A percentile compares a stretch with the other conserved stretches of the same genome.
Conservation (phyloP, 2,888 invertebrate genomes). For the Chouioia cunea region DNA sequence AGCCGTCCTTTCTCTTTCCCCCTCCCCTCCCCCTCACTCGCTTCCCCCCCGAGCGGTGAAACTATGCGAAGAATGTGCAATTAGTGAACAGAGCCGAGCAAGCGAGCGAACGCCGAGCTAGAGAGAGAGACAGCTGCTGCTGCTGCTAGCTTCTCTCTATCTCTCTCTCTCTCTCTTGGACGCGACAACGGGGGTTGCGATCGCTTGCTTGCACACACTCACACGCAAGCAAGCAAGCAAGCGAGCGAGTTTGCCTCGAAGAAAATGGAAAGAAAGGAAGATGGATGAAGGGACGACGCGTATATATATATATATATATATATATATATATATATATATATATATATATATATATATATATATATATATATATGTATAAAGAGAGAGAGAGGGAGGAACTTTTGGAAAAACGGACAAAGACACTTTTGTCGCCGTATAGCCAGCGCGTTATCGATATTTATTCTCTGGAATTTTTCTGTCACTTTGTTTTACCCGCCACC, state of each 20-base stretch:
- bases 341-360: too few relatives aligned
- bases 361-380: too few relatives aligned
- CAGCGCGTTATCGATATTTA: too few relatives aligned
- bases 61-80: constrained; percentile 98
- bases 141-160: constrained; percentile 21
- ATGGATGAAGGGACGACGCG: constrained; percentile 63
- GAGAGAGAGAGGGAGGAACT: too few relatives aligned
- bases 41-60: constrained; percentile 73
- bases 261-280: constrained; percentile 67
- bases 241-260: constrained; percentile 50
- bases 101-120: constrained; percentile 71
- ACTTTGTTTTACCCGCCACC: too few relatives aligned
- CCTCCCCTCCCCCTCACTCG: constrained; percentile 27
- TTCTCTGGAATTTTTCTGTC: too few relatives aligned
- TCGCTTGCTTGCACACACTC: neutral
- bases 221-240: constrained; percentile 18
- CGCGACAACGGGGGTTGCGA: constrained; percentile 3
- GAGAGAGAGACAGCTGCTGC: constrained; percentile 49
- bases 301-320: too few relatives aligned
- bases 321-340: too few relatives aligned
- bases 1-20: constrained; percentile 69
- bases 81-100: constrained; percentile 82
- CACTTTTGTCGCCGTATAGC: neutral
- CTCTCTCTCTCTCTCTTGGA: constrained; percentile 7
- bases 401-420: constrained; percentile 21